phyloP scores from a whole-genome alignment of 2,113 vertebrate species.

The Archilochus colubris region DNA sequence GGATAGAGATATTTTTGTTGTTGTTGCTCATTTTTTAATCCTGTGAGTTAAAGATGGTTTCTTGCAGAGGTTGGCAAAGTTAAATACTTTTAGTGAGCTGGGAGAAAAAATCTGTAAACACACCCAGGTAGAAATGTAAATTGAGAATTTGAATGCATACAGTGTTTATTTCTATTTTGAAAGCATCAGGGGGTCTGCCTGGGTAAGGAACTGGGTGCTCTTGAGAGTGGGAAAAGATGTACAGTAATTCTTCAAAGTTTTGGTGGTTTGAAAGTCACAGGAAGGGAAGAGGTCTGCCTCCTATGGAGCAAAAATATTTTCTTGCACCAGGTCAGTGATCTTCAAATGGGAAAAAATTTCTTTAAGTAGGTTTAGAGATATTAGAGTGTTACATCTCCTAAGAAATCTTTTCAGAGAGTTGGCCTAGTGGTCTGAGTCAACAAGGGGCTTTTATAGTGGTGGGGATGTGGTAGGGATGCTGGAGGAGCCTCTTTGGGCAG shows the following conservation, averaged over 20 bases:
- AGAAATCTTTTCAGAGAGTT: not conserved
- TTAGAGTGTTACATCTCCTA: not conserved
- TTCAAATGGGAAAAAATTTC: conserved; percentile 2
- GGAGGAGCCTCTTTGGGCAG: not conserved
- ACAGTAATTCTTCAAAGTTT: conserved; percentile 50
- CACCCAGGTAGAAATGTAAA: conserved; percentile 26
- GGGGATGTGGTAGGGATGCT: not conserved
- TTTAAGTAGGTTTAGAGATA: not conserved
- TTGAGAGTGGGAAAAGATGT: conserved; percentile 30
- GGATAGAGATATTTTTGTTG: not conserved
- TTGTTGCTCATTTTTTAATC: not conserved
- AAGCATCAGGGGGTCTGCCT: conserved; percentile 14
- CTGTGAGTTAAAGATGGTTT: not conserved
- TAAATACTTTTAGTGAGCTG: not conserved
- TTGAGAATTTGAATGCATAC: not conserved
- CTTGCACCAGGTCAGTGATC: conserved; percentile 65
- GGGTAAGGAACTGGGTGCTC: conserved; percentile 35
- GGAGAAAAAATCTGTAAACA: not conserved
- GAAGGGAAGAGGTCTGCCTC: conserved; percentile 58
- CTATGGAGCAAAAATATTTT: conserved; percentile 61
- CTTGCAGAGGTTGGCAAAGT: not conserved
- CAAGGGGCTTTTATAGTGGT: not conserved
- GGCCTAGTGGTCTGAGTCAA: not conserved
- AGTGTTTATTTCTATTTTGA: conserved; percentile 40
- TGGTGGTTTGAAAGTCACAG: conserved; percentile 40